Conservation (phyloP, 1,140 invertebrate species). For the Epicauta chinensis region DNA sequence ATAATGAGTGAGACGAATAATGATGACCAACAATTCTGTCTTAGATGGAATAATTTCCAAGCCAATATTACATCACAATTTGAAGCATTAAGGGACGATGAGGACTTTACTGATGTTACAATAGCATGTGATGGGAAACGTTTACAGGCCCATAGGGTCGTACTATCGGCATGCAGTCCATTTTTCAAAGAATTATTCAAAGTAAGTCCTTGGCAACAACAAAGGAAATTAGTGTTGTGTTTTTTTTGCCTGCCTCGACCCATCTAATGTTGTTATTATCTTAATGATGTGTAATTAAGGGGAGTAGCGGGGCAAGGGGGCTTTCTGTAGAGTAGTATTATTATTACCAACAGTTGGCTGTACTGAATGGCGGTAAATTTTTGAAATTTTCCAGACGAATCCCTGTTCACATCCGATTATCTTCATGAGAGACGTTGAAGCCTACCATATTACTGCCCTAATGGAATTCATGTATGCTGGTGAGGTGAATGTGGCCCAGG, state of each 20-base stretch:
- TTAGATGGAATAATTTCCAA: constrained; percentile 91
- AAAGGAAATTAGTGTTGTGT: neutral
- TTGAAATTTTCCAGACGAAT: constrained; percentile 67
- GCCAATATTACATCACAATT: constrained; percentile 79
- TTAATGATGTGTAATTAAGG: neutral
- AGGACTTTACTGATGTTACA: constrained; percentile 78
- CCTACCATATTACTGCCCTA: constrained; percentile 58
- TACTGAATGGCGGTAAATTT: constrained; percentile 3
- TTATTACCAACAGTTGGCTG: neutral
- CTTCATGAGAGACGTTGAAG: constrained; percentile 71
- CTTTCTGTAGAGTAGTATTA: neutral
- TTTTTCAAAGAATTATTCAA: constrained; percentile 78
- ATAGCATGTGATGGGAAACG: constrained; percentile 72
- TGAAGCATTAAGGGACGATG: constrained; percentile 69
- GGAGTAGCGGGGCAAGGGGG: too few relatives aligned
- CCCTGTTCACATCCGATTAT: constrained; percentile 81
- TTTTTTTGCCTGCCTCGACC: too few relatives aligned
- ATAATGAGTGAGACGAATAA: constrained; percentile 37
- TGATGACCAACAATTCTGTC: constrained; percentile 79
- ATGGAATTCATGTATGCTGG: constrained; percentile 70
- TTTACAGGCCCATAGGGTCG: constrained; percentile 73
- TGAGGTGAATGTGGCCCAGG: constrained; percentile 69
- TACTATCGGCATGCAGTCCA: constrained; percentile 71
- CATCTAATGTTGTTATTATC: neutral
- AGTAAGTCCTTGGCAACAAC: constrained; percentile 47